A percentile compares a stretch with the other conserved stretches of the same genome.
Conservation (phyloP, 1,140 invertebrate genomes). For the Aphelinus certus region DNA sequence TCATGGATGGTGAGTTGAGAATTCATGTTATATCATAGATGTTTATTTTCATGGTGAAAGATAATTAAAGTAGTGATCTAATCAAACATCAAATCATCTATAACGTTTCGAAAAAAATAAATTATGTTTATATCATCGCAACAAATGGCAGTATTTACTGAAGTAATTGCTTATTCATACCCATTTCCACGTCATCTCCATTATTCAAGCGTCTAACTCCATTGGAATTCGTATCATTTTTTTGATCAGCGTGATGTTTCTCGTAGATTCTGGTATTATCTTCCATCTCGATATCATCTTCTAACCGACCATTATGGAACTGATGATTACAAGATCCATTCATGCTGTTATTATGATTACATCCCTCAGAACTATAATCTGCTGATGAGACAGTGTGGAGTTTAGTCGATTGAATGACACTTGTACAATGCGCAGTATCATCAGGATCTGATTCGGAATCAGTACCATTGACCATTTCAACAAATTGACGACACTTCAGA, state of each 20-base stretch:
- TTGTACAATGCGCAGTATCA: conserved; percentile 71
- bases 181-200: conserved; percentile 75
- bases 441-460: conserved; percentile 75
- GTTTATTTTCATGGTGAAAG: too few relatives aligned
- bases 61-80: too few relatives aligned
- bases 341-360: conserved; percentile 52
- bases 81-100: too few relatives aligned
- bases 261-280: conserved; percentile 55
- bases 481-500: conserved; percentile 96
- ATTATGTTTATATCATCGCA: too few relatives aligned
- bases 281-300: conserved; percentile 65
- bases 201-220: conserved; percentile 61
- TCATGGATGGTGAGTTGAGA: too few relatives aligned
- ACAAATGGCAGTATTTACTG: too few relatives aligned
- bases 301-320: conserved; percentile 61
- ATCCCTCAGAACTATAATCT: background rate
- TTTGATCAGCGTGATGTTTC: conserved; percentile 69
- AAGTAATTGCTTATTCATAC: conserved; percentile 54
- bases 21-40: too few relatives aligned
- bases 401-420: conserved; percentile 80
- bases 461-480: conserved; percentile 91
- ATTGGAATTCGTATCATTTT: conserved; percentile 69
- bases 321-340: conserved; percentile 58
- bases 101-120: too few relatives aligned
- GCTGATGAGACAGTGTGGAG: conserved; percentile 37